These are phyloP conservation scores for Apeira syringaria DNA, from an alignment of 2,888 invertebrate genomes.

Conservation along the genomic window DNA sequence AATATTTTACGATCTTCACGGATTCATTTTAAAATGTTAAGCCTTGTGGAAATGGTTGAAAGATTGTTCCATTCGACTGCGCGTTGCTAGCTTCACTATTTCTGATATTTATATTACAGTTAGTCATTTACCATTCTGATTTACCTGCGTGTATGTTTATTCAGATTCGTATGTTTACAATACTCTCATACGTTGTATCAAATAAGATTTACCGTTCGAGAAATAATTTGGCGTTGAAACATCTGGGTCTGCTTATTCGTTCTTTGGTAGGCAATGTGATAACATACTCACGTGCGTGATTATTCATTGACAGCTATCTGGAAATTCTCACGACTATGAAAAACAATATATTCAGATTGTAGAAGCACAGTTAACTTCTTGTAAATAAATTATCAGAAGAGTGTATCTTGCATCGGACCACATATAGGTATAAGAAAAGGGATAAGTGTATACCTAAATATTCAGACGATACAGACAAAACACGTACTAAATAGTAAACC, in stretches of 20 bases:
- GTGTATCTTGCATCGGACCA: neutral
- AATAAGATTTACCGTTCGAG: slow-evolving; percentile 72
- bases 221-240: slow-evolving; percentile 69
- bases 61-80: slow-evolving; percentile 72
- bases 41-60: slow-evolving; percentile 74
- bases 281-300: slow-evolving; percentile 36
- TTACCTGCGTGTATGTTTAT: slow-evolving; percentile 77
- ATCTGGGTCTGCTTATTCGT: slow-evolving; percentile 56
- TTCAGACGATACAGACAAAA: too few species aligned
- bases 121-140: slow-evolving; percentile 81
- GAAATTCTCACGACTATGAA: slow-evolving; percentile 29
- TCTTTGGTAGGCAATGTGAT: slow-evolving; percentile 44
- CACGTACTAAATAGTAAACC: too few species aligned
- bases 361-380: too few species aligned
- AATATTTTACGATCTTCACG: slow-evolving; percentile 80
- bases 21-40: slow-evolving; percentile 80
- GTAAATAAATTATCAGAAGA: too few species aligned
- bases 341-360: neutral
- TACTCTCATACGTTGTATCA: slow-evolving; percentile 74
- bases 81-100: slow-evolving; percentile 69
- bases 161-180: slow-evolving; percentile 76
- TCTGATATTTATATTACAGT: slow-evolving; percentile 80
- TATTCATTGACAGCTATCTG: slow-evolving; percentile 39
- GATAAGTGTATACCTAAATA: too few species aligned
- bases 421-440: too few species aligned